A percentile compares a stretch with the other conserved stretches of the same genome.
Evolutionary conservation across 2,888 invertebrate genomes (phyloP).

Genomic region (Argyra leucocephala): DNA sequence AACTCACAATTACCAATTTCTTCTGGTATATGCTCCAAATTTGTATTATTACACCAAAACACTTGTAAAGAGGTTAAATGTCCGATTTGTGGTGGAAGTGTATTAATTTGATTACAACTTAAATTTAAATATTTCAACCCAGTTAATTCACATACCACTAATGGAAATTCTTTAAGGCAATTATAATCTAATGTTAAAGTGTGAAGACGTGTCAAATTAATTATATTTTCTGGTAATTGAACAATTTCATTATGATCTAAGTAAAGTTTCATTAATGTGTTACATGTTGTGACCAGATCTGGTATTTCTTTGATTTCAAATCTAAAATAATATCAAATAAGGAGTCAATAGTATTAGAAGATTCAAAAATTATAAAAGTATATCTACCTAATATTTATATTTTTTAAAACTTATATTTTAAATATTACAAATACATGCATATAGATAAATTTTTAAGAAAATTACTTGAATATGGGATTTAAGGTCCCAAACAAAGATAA

Average conservation of each 20-base stretch:
- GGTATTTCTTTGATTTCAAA: constrained; percentile 56
- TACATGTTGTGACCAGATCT: constrained; percentile 48
- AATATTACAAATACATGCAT: too few species aligned
- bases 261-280: constrained; percentile 52
- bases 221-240: constrained; percentile 46
- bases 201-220: constrained; percentile 49
- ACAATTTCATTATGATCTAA: constrained; percentile 54
- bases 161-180: constrained; percentile 51
- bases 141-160: constrained; percentile 50
- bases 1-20: constrained; percentile 53
- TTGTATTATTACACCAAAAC: constrained; percentile 57
- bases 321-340: constrained; percentile 26
- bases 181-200: constrained; percentile 59
- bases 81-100: constrained; percentile 52
- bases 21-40: constrained; percentile 49
- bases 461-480: too few species aligned
- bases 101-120: constrained; percentile 55
- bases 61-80: constrained; percentile 52
- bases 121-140: constrained; percentile 54
- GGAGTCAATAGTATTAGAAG: too few species aligned
- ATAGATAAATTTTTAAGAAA: too few species aligned
- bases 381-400: too few species aligned
- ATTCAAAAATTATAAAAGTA: too few species aligned
- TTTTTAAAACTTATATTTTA: too few species aligned
- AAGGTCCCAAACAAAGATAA: too few species aligned